Percentiles rank a stretch among this genome's conserved stretches.
Conservation (phyloP, 1,140 invertebrate species). For the Hylaeus volcanicus region DNA sequence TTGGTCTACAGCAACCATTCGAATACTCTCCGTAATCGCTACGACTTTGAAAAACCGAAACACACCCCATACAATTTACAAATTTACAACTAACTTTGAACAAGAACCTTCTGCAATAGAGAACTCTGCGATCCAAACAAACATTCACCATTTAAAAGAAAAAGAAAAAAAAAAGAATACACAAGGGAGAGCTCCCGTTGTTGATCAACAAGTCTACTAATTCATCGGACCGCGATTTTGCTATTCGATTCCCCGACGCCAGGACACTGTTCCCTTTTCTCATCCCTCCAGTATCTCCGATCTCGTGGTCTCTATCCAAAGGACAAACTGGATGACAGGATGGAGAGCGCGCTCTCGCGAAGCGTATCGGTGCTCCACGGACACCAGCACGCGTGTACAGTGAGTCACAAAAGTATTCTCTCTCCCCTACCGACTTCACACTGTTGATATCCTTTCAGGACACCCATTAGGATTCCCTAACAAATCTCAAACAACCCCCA, state of each 20-base stretch:
- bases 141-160: too few relatives aligned
- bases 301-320: constrained; percentile 48
- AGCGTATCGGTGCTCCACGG: neutral
- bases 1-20: too few relatives aligned
- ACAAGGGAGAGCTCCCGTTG: constrained; percentile 21
- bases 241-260: constrained; percentile 22
- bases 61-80: too few relatives aligned
- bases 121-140: neutral
- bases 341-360: constrained; percentile 37
- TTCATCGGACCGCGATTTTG: constrained; percentile 46
- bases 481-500: too few relatives aligned
- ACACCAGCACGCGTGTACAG: neutral
- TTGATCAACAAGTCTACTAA: constrained; percentile 35
- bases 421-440: too few relatives aligned
- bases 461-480: too few relatives aligned
- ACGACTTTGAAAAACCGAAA: too few relatives aligned
- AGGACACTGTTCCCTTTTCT: neutral
- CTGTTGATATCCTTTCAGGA: too few relatives aligned
- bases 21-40: too few relatives aligned
- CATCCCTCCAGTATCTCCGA: constrained; percentile 13
- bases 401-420: too few relatives aligned
- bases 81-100: too few relatives aligned
- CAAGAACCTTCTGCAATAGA: too few relatives aligned
- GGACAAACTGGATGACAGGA: constrained; percentile 58
- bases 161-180: neutral